phyloP scores from a whole-genome alignment of 2,113 vertebrate genomes.

The Melanerpes formicivorus region DNA sequence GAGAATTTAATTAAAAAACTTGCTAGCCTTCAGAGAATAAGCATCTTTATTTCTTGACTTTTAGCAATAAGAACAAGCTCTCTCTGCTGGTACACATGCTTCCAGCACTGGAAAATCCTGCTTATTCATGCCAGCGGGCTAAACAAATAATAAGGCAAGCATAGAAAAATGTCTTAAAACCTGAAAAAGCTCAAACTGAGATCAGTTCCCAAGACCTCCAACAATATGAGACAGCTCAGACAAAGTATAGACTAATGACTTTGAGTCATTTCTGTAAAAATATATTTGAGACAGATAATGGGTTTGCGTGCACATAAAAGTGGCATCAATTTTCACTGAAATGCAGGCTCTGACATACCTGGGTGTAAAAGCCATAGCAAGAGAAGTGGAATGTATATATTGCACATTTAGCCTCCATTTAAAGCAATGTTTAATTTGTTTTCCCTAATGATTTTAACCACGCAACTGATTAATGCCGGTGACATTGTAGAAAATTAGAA shows the following conservation, averaged over 20 bases:
- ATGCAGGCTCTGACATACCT: background rate
- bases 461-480: constrained; percentile 35
- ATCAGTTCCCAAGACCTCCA: background rate
- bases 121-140: background rate
- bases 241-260: background rate
- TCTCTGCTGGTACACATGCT: background rate
- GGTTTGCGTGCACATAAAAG: background rate
- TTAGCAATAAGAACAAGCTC: background rate
- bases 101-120: background rate
- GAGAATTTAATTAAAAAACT: constrained; percentile 30
- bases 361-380: background rate
- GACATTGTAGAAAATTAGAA: constrained; percentile 27
- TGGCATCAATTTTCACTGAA: background rate
- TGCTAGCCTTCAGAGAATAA: background rate
- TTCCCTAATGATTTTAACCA: constrained; percentile 28
- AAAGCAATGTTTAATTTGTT: constrained; percentile 46
- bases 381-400: background rate
- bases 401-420: constrained; percentile 3
- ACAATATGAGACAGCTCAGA: background rate
- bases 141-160: constrained; percentile 30
- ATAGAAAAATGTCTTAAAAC: background rate
- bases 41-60: background rate
- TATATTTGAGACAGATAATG: background rate
- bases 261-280: background rate
- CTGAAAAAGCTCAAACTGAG: background rate